Base-by-base conservation (phyloP, 2,113 vertebrate genomes). In the Alethe diademata region DNA sequence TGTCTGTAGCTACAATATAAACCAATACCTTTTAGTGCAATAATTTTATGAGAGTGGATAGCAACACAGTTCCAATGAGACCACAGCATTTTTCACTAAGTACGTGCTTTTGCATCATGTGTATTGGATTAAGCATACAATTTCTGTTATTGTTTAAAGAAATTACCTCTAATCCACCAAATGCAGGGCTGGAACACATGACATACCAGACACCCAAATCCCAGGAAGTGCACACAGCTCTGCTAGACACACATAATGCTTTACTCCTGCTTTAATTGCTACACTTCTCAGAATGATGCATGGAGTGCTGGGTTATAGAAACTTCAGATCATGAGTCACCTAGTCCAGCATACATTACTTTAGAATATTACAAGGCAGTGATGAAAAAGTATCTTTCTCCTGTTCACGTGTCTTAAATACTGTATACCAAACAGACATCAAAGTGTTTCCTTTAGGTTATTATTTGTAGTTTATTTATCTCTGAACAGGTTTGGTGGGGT, bases 401-500 rank as follows among this genome's bases (percentile, higher is more conserved):
- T 78, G n/a, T 84, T 96, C 92, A 95, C 86, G 71, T 95, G 95
- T 86, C 76, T 83, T 40, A 78, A 90, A 60, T 90, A 56, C 56
- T 78, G 57, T 88, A 84, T 88, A 90, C 75, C 92, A 92, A 96
- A 90, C 82, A 92, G 82, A 95, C 95, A 96, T 96, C 90, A 95
- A 95, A 96, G 94, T 38, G 40, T 81, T 95, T 88, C 48, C 75
- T 92, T 96, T 61, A 80, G 75, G 86, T 95, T 78, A 70, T 83
- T 94, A 96, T 95, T 96, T 97, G 89, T 92, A 76, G 51, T 94
- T 96, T 96, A 83, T 95, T 96, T 96, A 93, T 92, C 92, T 96
- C 72, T 88, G 75, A 95, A 90, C 93, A 86, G 90, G 90, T 96
- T 74, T 94, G 90, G 60, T 95, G 67, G 82, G 88, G 56, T 95